Conservation (phyloP, 2,888 invertebrate species). For the Heliconius hortense region DNA sequence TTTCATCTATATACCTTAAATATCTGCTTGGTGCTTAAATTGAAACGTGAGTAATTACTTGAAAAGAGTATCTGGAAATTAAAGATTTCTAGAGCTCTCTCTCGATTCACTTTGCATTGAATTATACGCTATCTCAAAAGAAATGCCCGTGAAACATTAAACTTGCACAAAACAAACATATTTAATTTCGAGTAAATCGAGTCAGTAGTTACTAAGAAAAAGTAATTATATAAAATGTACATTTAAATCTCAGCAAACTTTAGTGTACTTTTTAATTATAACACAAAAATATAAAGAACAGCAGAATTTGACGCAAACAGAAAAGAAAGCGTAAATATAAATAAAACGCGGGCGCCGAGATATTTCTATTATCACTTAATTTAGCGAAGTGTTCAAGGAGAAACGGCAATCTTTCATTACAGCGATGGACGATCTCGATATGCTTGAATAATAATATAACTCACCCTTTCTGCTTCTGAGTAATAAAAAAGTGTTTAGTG, state of each 20-base stretch:
- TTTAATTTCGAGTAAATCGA: background rate
- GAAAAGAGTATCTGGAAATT: too few relatives aligned
- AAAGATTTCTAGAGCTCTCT: background rate
- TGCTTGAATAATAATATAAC: conserved; percentile 26
- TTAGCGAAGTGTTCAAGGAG: conserved; percentile 41
- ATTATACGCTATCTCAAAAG: background rate
- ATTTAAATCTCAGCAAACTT: background rate
- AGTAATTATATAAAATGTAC: background rate
- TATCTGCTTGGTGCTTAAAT: too few relatives aligned
- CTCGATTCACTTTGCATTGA: background rate
- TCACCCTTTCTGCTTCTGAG: conserved; percentile 29
- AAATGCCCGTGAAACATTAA: background rate
- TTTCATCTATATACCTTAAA: too few relatives aligned
- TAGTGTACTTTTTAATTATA: conserved; percentile 7
- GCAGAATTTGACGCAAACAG: conserved; percentile 14
- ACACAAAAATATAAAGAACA: background rate
- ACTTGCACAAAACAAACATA: background rate
- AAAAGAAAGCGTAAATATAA: conserved; percentile 31
- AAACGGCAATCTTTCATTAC: conserved; percentile 45
- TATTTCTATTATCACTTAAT: conserved; percentile 42
- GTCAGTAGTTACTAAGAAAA: background rate
- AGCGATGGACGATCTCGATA: conserved; percentile 38
- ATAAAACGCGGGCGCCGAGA: conserved; percentile 32
- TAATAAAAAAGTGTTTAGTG: conserved; percentile 25
- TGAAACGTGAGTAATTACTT: too few relatives aligned